Evolutionary conservation across 2,797 vertebrate genomes (phyloP).

Genomic region (Gobionotothen gibberifrons): DNA sequence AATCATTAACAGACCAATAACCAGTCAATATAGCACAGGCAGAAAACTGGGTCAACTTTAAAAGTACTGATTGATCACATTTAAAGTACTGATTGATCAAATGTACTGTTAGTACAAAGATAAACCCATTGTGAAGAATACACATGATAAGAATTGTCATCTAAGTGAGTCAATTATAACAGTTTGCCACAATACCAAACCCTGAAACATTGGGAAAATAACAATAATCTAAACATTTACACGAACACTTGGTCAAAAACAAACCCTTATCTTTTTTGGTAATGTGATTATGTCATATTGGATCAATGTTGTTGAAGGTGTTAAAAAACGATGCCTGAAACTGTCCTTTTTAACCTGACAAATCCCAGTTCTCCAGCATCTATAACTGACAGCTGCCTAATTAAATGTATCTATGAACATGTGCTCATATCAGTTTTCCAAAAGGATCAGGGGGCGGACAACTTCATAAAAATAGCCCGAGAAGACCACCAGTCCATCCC

Average conservation of each 20-base stretch:
- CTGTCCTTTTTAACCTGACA: conserved; percentile 15
- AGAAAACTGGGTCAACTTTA: not conserved
- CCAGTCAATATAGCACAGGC: not conserved
- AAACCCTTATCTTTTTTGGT: not conserved
- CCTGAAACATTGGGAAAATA: not conserved
- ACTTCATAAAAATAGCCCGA: conserved; percentile 83
- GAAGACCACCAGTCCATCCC: conserved; percentile 70
- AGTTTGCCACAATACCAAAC: not conserved
- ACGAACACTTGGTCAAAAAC: not conserved
- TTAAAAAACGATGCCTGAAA: conserved; percentile 6
- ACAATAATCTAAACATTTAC: not conserved
- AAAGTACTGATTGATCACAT: no score
- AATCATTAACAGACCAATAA: no score
- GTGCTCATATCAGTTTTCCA: conserved; percentile 78
- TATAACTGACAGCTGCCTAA: conserved; percentile 59
- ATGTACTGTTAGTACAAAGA: no score
- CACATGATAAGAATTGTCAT: not conserved
- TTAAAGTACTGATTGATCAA: no score
- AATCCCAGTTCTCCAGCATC: not conserved
- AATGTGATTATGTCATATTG: not conserved
- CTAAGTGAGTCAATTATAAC: not conserved
- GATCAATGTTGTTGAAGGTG: not conserved
- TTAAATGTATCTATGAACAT: conserved; percentile 70
- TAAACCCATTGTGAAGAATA: no score
- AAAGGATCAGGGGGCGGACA: conserved; percentile 68